These are phyloP conservation scores for Zaprionus davidi DNA, from an alignment of 1,140 invertebrate species.

Conservation along the genomic window DNA sequence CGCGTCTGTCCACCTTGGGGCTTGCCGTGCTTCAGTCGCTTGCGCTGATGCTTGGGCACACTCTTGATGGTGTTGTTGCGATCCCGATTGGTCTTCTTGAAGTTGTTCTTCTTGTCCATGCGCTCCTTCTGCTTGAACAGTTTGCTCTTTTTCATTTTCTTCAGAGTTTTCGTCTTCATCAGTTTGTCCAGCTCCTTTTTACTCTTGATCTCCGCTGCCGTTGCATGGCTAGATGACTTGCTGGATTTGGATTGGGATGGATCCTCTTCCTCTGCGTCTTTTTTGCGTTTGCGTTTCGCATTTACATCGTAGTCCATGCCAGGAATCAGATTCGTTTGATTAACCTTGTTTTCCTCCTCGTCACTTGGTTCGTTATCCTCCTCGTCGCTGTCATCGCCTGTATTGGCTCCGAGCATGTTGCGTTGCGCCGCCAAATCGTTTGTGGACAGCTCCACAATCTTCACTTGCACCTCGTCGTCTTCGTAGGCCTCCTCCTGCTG, in stretches of 20 bases:
- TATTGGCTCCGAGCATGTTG: constrained; percentile 89
- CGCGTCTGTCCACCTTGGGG: constrained; percentile 39
- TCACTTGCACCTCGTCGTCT: constrained; percentile 90
- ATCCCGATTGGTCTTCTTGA: constrained; percentile 85
- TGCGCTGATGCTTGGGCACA: constrained; percentile 70
- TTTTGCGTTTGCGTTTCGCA: constrained; percentile 48
- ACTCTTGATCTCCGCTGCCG: constrained; percentile 67
- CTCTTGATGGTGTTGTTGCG: constrained; percentile 73
- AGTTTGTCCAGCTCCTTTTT: constrained; percentile 88
- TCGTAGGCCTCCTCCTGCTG: constrained; percentile 88
- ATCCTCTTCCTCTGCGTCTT: not conserved
- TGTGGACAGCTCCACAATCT: constrained; percentile 89
- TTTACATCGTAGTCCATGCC: constrained; percentile 86
- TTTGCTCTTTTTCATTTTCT: constrained; percentile 90
- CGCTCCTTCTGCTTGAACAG: constrained; percentile 89
- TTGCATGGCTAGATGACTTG: constrained; percentile 9
- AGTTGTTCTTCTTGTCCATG: constrained; percentile 87
- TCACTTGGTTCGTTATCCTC: constrained; percentile 79
- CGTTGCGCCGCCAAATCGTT: constrained; percentile 87
- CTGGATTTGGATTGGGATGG: not conserved
- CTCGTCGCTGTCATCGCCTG: constrained; percentile 85
- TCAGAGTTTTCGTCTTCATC: constrained; percentile 88
- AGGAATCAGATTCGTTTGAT: constrained; percentile 84
- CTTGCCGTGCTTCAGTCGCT: constrained; percentile 63
- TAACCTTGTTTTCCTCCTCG: constrained; percentile 78